Conservation (phyloP, 2,113 vertebrate species). For the Notarius quadriscutis region DNA sequence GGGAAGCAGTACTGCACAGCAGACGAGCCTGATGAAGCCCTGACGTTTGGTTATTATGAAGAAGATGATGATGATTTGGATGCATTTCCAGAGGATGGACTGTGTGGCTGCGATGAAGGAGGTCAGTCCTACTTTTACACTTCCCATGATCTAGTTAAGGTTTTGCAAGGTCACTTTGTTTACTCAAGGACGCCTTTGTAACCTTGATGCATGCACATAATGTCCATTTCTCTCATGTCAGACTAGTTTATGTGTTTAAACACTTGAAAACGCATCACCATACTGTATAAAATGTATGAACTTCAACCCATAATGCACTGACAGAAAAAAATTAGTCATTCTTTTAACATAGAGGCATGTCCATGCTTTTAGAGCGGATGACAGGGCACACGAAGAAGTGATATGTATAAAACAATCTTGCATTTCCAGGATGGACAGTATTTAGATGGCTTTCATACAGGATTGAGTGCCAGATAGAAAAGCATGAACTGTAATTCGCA, state of each 20-base stretch:
- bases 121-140: conserved; percentile 51
- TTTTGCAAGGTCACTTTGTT: conserved; percentile 13
- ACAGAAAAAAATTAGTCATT: no score
- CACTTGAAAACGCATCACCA: background rate
- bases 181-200: background rate
- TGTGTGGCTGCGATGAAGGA: conserved; percentile 66
- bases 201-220: background rate
- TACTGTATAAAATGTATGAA: background rate
- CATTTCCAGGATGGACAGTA: background rate
- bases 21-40: conserved; percentile 43
- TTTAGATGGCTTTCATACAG: background rate
- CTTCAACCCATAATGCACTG: background rate
- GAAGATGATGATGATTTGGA: conserved; percentile 60
- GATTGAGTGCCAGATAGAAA: background rate
- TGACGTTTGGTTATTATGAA: conserved; percentile 53
- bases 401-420: background rate
- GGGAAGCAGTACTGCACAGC: conserved; percentile 32
- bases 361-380: background rate
- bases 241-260: background rate
- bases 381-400: background rate
- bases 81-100: conserved; percentile 62
- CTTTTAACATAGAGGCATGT: background rate
- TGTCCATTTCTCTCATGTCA: no score
- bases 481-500: background rate
- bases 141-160: background rate